These are phyloP conservation scores for Lithophane leautieri DNA, from an alignment of 2,888 invertebrate genomes.

Conservation along the genomic window DNA sequence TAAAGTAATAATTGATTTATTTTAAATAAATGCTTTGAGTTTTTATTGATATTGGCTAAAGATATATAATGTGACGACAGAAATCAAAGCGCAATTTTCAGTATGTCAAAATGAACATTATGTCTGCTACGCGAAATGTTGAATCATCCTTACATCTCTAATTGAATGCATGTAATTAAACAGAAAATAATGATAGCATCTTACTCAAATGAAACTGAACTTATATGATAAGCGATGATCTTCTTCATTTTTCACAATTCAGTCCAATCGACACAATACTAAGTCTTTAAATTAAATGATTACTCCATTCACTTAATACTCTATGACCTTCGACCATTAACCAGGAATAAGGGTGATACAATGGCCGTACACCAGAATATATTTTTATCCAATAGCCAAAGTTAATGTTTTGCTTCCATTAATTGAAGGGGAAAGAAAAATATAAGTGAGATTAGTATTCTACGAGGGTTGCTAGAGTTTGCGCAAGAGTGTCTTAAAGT, in stretches of 20 bases:
- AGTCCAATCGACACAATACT: neutral
- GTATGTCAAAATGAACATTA: neutral
- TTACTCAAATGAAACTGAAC: neutral
- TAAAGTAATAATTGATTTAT: too few relatives aligned
- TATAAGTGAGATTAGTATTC: slow-evolving; percentile 49
- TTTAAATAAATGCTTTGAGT: too few relatives aligned
- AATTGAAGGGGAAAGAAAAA: slow-evolving; percentile 37
- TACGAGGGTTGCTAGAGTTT: slow-evolving; percentile 1
- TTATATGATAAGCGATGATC: neutral
- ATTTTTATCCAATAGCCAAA: slow-evolving; percentile 53
- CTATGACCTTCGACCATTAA: slow-evolving; percentile 30
- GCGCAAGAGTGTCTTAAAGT: neutral
- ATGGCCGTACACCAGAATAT: slow-evolving; percentile 35
- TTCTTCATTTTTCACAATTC: neutral
- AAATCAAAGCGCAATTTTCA: neutral
- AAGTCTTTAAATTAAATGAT: too few relatives aligned
- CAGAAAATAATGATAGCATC: neutral
- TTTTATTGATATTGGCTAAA: too few relatives aligned
- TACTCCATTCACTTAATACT: slow-evolving; percentile 20
- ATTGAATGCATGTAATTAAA: neutral
- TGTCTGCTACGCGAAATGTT: neutral
- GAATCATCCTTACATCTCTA: neutral
- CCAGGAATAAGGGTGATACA: slow-evolving; percentile 40
- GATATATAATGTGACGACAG: neutral
- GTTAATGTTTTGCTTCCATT: slow-evolving; percentile 44